phyloP scores from a whole-genome alignment of 2,797 vertebrate genomes.

The Poecilia picta region DNA sequence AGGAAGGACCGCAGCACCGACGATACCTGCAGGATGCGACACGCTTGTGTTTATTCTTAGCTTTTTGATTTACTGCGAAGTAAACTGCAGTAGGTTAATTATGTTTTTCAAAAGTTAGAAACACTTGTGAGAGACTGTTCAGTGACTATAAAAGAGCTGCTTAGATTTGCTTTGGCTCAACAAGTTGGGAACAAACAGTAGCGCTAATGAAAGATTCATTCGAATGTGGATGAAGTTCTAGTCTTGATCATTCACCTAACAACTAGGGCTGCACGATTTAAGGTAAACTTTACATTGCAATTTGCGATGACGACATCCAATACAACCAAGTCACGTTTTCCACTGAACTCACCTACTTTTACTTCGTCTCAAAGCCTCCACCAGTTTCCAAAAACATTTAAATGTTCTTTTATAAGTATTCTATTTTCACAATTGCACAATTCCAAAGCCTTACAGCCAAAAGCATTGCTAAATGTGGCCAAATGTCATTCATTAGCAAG shows the following conservation, averaged over 20 bases:
- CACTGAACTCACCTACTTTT: not conserved
- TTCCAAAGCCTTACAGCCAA: not conserved
- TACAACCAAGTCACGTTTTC: not conserved
- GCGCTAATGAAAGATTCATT: not conserved
- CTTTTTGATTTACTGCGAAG: not conserved
- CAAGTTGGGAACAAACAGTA: not conserved
- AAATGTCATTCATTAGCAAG: not conserved
- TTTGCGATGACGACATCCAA: not conserved
- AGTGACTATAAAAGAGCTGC: not conserved
- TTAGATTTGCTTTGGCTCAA: not conserved
- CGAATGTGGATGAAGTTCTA: not conserved
- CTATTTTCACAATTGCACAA: not conserved
- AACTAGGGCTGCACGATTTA: not conserved
- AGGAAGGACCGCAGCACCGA: constrained; percentile 91
- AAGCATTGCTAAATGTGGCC: not conserved
- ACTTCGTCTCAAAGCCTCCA: not conserved
- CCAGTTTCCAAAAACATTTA: not conserved
- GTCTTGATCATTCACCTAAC: not conserved
- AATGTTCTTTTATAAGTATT: not conserved
- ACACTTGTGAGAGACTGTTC: not conserved
- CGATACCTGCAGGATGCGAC: constrained; percentile 83
- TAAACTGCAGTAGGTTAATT: not conserved
- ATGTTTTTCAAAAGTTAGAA: not conserved
- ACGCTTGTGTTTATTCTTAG: not conserved
- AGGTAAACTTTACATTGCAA: not conserved